Evolutionary conservation across 2,797 vertebrate genomes (phyloP).

Genomic region (Chrysocyon brachyurus): DNA sequence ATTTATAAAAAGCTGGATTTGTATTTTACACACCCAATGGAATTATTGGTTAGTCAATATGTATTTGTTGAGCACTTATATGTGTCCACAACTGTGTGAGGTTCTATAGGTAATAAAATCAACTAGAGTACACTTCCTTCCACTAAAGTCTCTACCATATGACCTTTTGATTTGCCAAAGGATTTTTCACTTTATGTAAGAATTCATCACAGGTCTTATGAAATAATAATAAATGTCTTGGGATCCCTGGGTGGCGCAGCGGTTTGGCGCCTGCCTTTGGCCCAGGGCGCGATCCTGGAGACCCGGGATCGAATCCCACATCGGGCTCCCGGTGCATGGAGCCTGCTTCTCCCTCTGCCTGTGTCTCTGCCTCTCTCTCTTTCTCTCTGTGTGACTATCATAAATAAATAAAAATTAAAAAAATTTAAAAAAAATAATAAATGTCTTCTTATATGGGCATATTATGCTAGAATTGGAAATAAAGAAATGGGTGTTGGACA

Average conservation of each 20-base stretch:
- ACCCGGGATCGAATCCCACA: too few species aligned
- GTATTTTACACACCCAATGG: neutral
- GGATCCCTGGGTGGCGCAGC: too few species aligned
- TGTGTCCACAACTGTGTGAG: neutral
- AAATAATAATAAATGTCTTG: slow-evolving; percentile 14
- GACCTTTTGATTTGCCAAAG: neutral
- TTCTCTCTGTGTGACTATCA: too few species aligned
- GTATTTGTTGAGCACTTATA: neutral
- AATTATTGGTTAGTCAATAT: neutral
- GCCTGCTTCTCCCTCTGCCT: too few species aligned
- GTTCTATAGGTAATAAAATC: neutral
- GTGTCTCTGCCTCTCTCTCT: too few species aligned
- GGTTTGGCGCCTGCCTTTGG: too few species aligned
- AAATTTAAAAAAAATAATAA: neutral
- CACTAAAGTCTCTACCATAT: neutral
- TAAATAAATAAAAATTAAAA: too few species aligned
- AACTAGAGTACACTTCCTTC: neutral
- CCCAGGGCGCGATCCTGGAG: too few species aligned
- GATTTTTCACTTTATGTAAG: neutral
- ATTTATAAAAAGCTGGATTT: neutral
- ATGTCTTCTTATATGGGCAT: neutral
- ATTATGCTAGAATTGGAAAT: neutral
- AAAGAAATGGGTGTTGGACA: neutral
- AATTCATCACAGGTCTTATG: neutral
- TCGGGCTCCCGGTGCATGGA: too few species aligned